phyloP scores from a whole-genome alignment of 2,888 invertebrate genomes.

The Ctenicera cuprea region DNA sequence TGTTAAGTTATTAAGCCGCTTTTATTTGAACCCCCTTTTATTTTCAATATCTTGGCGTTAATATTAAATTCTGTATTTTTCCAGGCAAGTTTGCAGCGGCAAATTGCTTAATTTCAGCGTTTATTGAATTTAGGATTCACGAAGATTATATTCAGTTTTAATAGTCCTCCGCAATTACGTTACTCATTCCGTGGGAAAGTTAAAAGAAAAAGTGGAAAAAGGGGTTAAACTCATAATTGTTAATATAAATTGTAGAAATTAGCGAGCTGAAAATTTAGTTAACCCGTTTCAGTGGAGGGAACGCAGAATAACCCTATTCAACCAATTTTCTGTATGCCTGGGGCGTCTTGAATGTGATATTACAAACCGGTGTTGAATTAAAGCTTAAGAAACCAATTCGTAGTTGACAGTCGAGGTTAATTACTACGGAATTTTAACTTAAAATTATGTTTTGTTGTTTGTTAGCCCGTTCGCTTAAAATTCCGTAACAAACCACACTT shows the following conservation, averaged over 20 bases:
- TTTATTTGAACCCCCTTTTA: slow-evolving; percentile 33
- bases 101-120: slow-evolving; percentile 36
- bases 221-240: slow-evolving; percentile 34
- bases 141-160: slow-evolving; percentile 36
- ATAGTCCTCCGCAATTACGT: slow-evolving; percentile 25
- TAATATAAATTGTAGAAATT: slow-evolving; percentile 37
- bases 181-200: slow-evolving; percentile 20
- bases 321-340: slow-evolving; percentile 27
- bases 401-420: slow-evolving; percentile 22
- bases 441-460: neutral
- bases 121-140: slow-evolving; percentile 34
- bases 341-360: slow-evolving; percentile 8
- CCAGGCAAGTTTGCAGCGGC: slow-evolving; percentile 18
- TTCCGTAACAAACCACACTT: neutral
- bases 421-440: neutral
- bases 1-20: slow-evolving; percentile 30
- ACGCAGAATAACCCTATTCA: slow-evolving; percentile 17
- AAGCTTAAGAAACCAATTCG: slow-evolving; percentile 1
- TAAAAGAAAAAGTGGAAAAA: slow-evolving; percentile 24
- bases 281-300: slow-evolving; percentile 11
- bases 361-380: slow-evolving; percentile 16
- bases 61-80: slow-evolving; percentile 40
- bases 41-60: slow-evolving; percentile 38
- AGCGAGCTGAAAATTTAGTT: slow-evolving; percentile 28
- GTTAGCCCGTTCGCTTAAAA: neutral